Percentiles rank a stretch among this genome's conserved stretches.
Evolutionary conservation across 2,113 vertebrate genomes (phyloP).

Genomic region (Elaphurus davidianus): DNA sequence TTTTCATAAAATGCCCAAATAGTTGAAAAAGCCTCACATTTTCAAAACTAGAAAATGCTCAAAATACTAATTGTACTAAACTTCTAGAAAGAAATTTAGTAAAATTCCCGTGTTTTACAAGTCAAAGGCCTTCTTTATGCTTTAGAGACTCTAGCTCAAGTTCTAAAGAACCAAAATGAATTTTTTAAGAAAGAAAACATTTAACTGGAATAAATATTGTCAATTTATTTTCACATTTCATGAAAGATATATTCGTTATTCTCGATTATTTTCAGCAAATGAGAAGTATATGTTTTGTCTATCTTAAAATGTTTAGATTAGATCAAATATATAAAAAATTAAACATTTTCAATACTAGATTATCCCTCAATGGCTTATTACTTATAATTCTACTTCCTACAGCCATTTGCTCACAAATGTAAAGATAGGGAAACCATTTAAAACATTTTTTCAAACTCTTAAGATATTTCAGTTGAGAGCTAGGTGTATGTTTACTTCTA

Average conservation of each 20-base stretch:
- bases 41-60: neutral
- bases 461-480: neutral
- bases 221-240: neutral
- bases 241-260: neutral
- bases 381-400: constrained; percentile 16
- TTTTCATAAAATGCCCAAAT: neutral
- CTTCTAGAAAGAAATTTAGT: neutral
- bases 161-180: neutral
- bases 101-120: neutral
- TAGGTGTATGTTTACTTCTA: neutral
- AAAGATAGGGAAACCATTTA: neutral
- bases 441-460: neutral
- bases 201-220: neutral
- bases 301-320: neutral
- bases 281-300: neutral
- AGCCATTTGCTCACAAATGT: neutral
- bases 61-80: neutral
- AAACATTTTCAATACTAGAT: neutral
- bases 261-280: neutral
- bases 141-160: neutral
- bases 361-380: neutral
- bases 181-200: neutral
- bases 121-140: neutral
- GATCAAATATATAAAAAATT: neutral
- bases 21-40: neutral